These are phyloP conservation scores for Eilema depressum DNA, from an alignment of 2,888 invertebrate genomes.

Conservation along the genomic window DNA sequence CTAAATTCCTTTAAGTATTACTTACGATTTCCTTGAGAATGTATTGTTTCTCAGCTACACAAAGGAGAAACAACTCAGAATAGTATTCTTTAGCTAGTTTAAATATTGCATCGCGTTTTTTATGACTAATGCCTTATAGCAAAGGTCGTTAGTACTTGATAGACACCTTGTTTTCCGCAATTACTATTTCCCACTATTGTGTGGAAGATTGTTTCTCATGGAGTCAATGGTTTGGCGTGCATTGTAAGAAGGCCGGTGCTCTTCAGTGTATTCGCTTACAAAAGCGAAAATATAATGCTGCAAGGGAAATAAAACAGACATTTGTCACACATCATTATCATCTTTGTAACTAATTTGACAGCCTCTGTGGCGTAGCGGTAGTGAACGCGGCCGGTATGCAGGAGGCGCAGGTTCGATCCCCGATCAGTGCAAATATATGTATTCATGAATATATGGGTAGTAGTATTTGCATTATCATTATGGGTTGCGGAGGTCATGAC, in stretches of 20 bases:
- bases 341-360: too few relatives aligned
- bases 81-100: slow-evolving; percentile 31
- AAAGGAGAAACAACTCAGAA: slow-evolving; percentile 21
- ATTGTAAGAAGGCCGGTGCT: slow-evolving; percentile 25
- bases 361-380: too few relatives aligned
- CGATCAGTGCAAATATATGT: too few relatives aligned
- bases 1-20: not conserved
- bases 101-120: slow-evolving; percentile 29
- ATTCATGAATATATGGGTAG: too few relatives aligned
- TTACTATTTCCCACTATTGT: slow-evolving; percentile 61
- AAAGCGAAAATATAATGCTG: not conserved
- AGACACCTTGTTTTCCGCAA: slow-evolving; percentile 46
- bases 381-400: too few relatives aligned
- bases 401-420: too few relatives aligned
- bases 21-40: slow-evolving; percentile 44
- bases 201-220: slow-evolving; percentile 57
- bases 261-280: slow-evolving; percentile 10
- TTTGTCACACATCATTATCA: too few relatives aligned
- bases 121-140: slow-evolving; percentile 27
- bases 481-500: too few relatives aligned
- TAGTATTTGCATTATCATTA: too few relatives aligned
- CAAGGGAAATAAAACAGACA: not conserved
- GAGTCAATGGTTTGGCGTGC: slow-evolving; percentile 51
- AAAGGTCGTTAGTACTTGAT: slow-evolving; percentile 24
- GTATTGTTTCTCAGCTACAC: slow-evolving; percentile 7